These are phyloP conservation scores for Rhabditophanes sp. DNA, from an alignment of 2,888 invertebrate species.

Conservation along the genomic window DNA sequence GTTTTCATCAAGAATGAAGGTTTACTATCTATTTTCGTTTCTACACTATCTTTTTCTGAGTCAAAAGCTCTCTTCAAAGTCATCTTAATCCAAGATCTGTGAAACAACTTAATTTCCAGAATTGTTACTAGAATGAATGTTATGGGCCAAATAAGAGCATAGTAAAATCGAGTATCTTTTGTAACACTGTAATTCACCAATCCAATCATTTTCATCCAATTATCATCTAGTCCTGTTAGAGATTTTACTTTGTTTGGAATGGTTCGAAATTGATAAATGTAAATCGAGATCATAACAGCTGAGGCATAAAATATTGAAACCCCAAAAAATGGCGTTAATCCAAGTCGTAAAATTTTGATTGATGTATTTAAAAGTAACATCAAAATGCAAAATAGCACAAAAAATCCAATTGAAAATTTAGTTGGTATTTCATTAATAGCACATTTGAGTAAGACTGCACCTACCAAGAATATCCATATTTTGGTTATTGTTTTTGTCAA, in stretches of 20 bases:
- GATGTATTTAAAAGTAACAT: too few relatives aligned
- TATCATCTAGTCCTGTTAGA: slow-evolving; percentile 44
- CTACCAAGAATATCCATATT: slow-evolving; percentile 90
- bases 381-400: slow-evolving; percentile 81
- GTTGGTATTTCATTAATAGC: slow-evolving; percentile 64
- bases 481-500: slow-evolving; percentile 56
- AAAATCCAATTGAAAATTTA: slow-evolving; percentile 84
- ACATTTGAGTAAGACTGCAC: slow-evolving; percentile 76
- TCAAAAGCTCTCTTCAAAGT: too few relatives aligned
- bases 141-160: too few relatives aligned
- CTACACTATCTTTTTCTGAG: too few relatives aligned
- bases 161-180: too few relatives aligned
- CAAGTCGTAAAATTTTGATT: too few relatives aligned
- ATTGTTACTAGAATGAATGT: slow-evolving; percentile 88
- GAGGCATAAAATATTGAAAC: slow-evolving; percentile 88
- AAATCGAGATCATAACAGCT: slow-evolving; percentile 76
- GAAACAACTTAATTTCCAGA: slow-evolving; percentile 89
- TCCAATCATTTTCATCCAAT: slow-evolving; percentile 74
- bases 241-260: slow-evolving; percentile 52
- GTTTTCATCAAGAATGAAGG: too few relatives aligned
- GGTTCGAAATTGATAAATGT: slow-evolving; percentile 80
- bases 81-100: slow-evolving; percentile 64
- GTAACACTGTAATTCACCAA: slow-evolving; percentile 70
- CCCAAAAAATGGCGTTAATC: too few relatives aligned
- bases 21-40: too few relatives aligned